phyloP scores from a whole-genome alignment of 2,888 invertebrate genomes.

The Drosophila recens region DNA sequence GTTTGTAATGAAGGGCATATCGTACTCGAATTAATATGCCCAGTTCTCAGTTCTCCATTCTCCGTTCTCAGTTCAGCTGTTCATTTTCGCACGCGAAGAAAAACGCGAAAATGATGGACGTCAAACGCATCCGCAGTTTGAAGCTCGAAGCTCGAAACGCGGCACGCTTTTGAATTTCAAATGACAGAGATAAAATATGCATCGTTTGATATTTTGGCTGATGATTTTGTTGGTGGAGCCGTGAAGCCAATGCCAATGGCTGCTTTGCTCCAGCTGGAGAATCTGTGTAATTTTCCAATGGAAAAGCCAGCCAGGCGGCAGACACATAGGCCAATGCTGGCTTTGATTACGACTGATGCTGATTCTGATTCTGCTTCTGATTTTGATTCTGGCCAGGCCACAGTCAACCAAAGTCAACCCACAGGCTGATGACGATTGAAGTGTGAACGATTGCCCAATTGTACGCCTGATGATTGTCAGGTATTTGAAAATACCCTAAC shows the following conservation, averaged over 20 bases:
- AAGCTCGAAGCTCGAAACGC: conserved; percentile 18
- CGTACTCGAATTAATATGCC: conserved; percentile 58
- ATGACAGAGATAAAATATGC: conserved; percentile 76
- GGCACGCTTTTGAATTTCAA: conserved; percentile 74
- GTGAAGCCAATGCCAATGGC: conserved; percentile 4
- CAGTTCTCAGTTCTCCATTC: conserved; percentile 14
- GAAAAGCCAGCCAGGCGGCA: conserved; percentile 51
- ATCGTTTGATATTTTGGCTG: conserved; percentile 75
- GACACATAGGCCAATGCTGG: conserved; percentile 54
- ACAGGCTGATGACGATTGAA: conserved; percentile 53
- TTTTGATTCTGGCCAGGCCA: neutral
- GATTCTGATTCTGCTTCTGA: neutral
- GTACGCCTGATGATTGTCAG: conserved; percentile 35
- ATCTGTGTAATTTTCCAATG: conserved; percentile 56
- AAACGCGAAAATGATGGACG: conserved; percentile 43
- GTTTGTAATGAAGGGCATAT: conserved; percentile 6
- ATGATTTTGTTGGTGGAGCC: conserved; percentile 41
- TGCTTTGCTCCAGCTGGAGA: conserved; percentile 20
- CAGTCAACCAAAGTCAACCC: conserved; percentile 43
- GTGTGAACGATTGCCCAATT: conserved; percentile 72
- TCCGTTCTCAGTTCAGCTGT: conserved; percentile 46
- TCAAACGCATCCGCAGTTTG: conserved; percentile 41
- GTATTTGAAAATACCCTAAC: conserved; percentile 38
- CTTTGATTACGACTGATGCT: conserved; percentile 70
- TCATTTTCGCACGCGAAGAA: conserved; percentile 66